Evolutionary conservation across 2,113 vertebrate genomes (phyloP), one percentile per base, ranked within the genome.

Genomic region (Scophthalmus maximus): DNA sequence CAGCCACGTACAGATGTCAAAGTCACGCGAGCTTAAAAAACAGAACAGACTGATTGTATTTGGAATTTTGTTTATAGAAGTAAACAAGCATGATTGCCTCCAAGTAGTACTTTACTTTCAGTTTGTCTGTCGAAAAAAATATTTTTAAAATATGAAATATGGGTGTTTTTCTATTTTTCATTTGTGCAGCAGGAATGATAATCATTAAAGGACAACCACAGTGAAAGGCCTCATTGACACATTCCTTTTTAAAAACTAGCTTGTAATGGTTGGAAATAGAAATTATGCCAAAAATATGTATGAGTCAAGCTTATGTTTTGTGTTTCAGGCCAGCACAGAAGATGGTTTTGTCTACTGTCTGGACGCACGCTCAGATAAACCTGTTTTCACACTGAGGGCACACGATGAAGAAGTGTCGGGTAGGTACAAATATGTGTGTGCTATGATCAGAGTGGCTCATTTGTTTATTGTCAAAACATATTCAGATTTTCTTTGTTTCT

Each of bases 331-430:
- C 34, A 99, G 97, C 91, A 99, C 97, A 36, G 98, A 99, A 3
- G 97, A 99, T 0, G 97, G 97, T 30, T 99, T 99, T 85, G 94
- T 99, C 25, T 99, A 99, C 91, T 96, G 96, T 58, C 88, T 99
- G 83, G 98, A 99, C 59, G 98, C 97, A 17, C 96, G 98, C 1
- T 93, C 96, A 2, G 96, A 99, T 82, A 99, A 98, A 84, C 96
- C 97, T 0, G 71, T 99, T 42, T 99, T 99, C 61, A 98, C 97
- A 0, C 90, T 99, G 42, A 95, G 93, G 68, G 98, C 97, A 34
- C 98, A 99, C 0, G 93, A 98, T 9, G 96, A 91, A 72, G 97
- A 99, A 83, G 95, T 98, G 42, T 97, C 98, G 78, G 98, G 98
- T 98, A 82, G 83, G 82, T n/a, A 53, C n/a, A 5, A 14, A 20